A percentile compares a stretch with the other conserved stretches of the same genome.
Evolutionary conservation across 2,797 vertebrate species (phyloP).

Genomic region (Nannoperca australis): DNA sequence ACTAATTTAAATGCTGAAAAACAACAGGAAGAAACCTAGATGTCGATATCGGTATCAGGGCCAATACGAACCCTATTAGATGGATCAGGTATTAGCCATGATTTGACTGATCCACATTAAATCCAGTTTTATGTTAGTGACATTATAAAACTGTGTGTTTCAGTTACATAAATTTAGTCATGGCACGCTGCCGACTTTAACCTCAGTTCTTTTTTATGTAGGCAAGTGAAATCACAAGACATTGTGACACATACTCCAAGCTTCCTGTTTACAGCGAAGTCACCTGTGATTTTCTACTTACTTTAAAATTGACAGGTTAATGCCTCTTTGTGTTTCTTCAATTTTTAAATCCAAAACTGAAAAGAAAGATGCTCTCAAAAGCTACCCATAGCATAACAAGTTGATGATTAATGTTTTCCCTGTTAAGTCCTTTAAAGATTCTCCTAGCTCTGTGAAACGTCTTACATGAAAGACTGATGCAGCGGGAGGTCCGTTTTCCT

Average conservation of each 20-base stretch:
- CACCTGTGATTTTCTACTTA: neutral
- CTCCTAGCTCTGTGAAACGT: slow-evolving; percentile 50
- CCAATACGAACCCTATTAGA: neutral
- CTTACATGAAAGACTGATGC: slow-evolving; percentile 69
- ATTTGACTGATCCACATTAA: neutral
- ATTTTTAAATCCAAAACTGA: neutral
- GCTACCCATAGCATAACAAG: slow-evolving; percentile 19
- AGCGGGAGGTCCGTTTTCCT: slow-evolving; percentile 67
- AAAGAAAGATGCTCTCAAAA: neutral
- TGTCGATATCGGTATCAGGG: neutral
- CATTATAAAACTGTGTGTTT: neutral
- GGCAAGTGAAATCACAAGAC: neutral
- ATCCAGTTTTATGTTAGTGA: neutral
- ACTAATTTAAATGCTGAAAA: neutral
- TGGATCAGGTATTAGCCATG: neutral
- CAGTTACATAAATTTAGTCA: neutral
- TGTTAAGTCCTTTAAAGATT: slow-evolving; percentile 43
- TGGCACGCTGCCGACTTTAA: neutral
- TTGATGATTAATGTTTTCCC: slow-evolving; percentile 18
- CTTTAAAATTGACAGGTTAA: neutral
- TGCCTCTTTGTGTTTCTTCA: neutral
- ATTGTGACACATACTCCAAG: neutral
- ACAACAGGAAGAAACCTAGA: neutral
- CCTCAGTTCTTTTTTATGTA: neutral
- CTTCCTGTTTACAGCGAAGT: slow-evolving; percentile 1